Evolutionary conservation across 2,888 invertebrate species (phyloP).

Genomic region (Blomia tropicalis): DNA sequence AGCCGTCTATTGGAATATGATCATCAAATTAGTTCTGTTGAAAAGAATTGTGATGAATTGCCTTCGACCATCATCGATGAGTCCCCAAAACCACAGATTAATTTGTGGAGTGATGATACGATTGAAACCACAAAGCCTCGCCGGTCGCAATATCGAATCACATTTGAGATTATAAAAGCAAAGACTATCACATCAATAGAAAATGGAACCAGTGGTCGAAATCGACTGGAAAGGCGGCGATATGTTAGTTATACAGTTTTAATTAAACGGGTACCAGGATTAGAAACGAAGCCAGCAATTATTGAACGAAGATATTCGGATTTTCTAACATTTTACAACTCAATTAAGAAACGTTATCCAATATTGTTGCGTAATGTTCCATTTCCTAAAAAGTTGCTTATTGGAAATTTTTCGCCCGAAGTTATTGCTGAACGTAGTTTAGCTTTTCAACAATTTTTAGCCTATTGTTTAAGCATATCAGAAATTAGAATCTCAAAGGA

Average conservation of each 20-base stretch:
- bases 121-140: constrained; percentile 20
- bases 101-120: constrained; percentile 22
- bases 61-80: neutral
- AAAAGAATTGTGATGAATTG: neutral
- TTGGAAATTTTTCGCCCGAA: constrained; percentile 36
- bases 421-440: constrained; percentile 35
- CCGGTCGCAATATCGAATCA: constrained; percentile 24
- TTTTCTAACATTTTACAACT: constrained; percentile 35
- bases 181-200: constrained; percentile 25
- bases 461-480: constrained; percentile 34
- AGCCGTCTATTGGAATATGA: neutral
- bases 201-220: constrained; percentile 7
- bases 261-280: constrained; percentile 30
- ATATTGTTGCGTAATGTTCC: constrained; percentile 33
- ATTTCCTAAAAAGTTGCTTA: constrained; percentile 37
- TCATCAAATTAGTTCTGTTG: neutral
- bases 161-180: constrained; percentile 31
- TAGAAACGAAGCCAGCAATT: constrained; percentile 33
- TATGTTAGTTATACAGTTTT: constrained; percentile 30
- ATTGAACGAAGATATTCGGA: constrained; percentile 37
- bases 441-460: constrained; percentile 37
- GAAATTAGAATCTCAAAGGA: constrained; percentile 34
- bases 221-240: constrained; percentile 24
- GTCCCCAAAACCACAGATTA: neutral
- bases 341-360: constrained; percentile 33